Percentiles rank a stretch among this genome's conserved stretches.
These are phyloP conservation scores for Mantis religiosa DNA, from an alignment of 2,888 invertebrate species.

Conservation along the genomic window DNA sequence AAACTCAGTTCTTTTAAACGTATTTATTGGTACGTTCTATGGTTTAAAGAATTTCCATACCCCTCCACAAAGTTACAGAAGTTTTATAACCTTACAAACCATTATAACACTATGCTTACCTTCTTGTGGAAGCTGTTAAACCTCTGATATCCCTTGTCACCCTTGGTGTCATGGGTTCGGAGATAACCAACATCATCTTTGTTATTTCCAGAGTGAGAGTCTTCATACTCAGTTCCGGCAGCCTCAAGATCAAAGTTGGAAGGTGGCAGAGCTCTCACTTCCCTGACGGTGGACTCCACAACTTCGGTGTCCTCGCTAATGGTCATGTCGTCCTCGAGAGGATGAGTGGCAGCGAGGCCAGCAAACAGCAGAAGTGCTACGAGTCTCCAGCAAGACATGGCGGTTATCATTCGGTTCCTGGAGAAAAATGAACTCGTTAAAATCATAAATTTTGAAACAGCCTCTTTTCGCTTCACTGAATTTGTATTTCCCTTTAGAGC, in stretches of 20 bases:
- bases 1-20: no score
- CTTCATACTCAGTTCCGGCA: conserved; percentile 17
- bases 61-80: no score
- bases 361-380: neutral
- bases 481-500: no score
- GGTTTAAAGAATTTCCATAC: no score
- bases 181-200: conserved; percentile 59
- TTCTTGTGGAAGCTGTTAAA: conserved; percentile 70
- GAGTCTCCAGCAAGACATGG: neutral
- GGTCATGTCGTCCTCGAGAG: neutral
- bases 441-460: no score
- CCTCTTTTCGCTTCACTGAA: no score
- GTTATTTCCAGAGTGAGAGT: conserved; percentile 48
- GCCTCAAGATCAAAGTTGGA: conserved; percentile 12
- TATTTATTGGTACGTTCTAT: no score
- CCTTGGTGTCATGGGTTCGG: conserved; percentile 59
- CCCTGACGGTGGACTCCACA: conserved; percentile 13
- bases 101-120: neutral
- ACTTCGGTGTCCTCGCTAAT: neutral
- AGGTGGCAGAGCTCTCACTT: conserved; percentile 20
- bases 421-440: neutral
- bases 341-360: neutral
- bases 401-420: neutral
- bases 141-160: conserved; percentile 64
- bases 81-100: no score